phyloP scores from a whole-genome alignment of 2,797 vertebrate genomes.

The Platalea minor region DNA sequence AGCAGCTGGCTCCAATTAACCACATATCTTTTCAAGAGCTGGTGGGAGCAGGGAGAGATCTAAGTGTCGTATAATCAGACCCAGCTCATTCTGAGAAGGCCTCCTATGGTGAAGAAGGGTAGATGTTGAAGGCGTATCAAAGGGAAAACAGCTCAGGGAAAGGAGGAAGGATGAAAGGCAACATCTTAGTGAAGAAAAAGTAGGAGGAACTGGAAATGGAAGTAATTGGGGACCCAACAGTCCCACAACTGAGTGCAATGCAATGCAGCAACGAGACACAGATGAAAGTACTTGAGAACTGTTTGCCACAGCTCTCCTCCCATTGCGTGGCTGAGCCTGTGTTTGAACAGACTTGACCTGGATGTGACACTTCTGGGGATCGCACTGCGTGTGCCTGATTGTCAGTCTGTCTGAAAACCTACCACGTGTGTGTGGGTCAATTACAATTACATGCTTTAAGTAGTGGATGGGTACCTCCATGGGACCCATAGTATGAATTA shows the following conservation, averaged over 20 bases:
- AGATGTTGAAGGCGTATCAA: neutral
- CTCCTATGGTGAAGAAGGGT: neutral
- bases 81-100: neutral
- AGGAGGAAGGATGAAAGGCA: neutral
- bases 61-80: neutral
- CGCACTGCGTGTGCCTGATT: fast-evolving
- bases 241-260: neutral
- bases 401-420: neutral
- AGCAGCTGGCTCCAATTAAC: slow-evolving; percentile 42
- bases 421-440: fast-evolving
- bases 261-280: neutral
- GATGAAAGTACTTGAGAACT: neutral
- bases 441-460: neutral
- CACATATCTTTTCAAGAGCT: slow-evolving; percentile 27
- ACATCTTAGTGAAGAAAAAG: neutral
- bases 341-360: neutral
- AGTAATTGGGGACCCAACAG: neutral
- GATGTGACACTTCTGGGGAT: neutral
- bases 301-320: neutral
- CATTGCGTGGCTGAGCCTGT: neutral
- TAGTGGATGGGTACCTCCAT: neutral
- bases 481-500: neutral
- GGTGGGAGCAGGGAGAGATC: neutral
- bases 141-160: neutral
- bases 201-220: neutral